Evolutionary conservation across 2,888 invertebrate species (phyloP).

Genomic region (Spicauda simplicius): DNA sequence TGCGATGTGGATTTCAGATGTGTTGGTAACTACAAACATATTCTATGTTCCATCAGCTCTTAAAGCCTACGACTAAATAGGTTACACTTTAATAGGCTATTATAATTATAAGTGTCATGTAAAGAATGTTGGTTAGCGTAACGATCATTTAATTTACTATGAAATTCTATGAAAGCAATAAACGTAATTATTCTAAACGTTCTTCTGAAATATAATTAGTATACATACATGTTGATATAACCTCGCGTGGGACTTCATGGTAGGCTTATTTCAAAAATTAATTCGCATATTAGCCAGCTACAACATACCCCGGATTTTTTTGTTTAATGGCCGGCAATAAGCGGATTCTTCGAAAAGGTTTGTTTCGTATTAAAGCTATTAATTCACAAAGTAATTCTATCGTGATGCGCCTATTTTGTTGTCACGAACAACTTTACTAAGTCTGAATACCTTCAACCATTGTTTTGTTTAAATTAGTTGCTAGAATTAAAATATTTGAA

Average conservation of each 20-base stretch:
- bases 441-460: background rate
- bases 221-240: slow-evolving; percentile 11
- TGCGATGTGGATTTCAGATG: too few relatives aligned
- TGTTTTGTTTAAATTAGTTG: too few relatives aligned
- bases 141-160: too few relatives aligned
- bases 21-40: too few relatives aligned
- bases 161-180: background rate
- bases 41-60: too few relatives aligned
- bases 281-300: slow-evolving; percentile 21
- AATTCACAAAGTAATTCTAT: background rate
- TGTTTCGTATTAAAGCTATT: slow-evolving; percentile 11
- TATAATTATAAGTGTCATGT: too few relatives aligned
- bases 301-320: slow-evolving; percentile 3
- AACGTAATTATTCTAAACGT: background rate
- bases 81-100: too few relatives aligned
- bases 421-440: background rate
- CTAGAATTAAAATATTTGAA: too few relatives aligned
- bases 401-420: slow-evolving; percentile 2
- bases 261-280: slow-evolving; percentile 20
- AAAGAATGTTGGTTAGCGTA: too few relatives aligned
- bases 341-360: slow-evolving; percentile 13
- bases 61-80: too few relatives aligned
- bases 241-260: slow-evolving; percentile 13
- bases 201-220: background rate
- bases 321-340: slow-evolving; percentile 12